These are phyloP conservation scores for Stenurella melanura DNA, from an alignment of 2,888 invertebrate genomes.

Conservation along the genomic window DNA sequence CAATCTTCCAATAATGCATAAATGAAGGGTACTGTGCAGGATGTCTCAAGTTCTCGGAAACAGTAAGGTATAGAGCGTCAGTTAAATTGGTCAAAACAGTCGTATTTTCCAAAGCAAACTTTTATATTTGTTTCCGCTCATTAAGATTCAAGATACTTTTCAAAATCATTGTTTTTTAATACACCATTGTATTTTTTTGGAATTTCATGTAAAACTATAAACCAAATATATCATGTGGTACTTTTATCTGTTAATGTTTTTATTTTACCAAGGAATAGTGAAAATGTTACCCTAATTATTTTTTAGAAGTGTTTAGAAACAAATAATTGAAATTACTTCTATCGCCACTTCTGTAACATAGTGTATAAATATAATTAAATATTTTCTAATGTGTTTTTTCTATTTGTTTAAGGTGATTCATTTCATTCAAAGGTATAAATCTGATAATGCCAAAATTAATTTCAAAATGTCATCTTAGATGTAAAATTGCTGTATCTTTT, in stretches of 20 bases:
- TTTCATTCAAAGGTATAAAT: neutral
- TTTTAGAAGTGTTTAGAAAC: neutral
- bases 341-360: neutral
- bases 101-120: neutral
- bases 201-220: neutral
- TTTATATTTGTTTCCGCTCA: neutral
- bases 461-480: neutral
- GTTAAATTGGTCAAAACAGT: conserved; percentile 1
- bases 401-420: neutral
- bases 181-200: neutral
- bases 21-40: neutral
- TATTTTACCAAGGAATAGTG: neutral
- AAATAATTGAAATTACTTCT: neutral
- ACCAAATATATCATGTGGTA: neutral
- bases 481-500: neutral
- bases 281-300: neutral
- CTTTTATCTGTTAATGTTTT: neutral
- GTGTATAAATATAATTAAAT: neutral
- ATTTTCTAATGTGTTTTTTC: neutral
- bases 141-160: neutral
- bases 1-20: neutral
- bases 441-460: neutral
- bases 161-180: neutral
- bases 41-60: neutral
- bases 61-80: neutral